Conservation (phyloP, 2,888 invertebrate species). For the Archaeoteleia sp. region DNA sequence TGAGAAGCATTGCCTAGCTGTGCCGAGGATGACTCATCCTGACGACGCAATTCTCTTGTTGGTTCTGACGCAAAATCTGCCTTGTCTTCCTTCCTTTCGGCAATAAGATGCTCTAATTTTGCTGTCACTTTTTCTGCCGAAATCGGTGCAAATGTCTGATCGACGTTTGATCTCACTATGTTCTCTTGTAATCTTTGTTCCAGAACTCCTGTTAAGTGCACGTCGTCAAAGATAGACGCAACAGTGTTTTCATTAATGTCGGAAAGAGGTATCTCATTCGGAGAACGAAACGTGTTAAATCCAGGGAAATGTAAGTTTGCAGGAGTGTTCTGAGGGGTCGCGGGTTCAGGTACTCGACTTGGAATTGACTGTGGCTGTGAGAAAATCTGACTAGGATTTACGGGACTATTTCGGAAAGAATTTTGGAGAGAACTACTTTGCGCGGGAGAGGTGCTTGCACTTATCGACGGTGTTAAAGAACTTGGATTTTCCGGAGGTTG, state of each 20-base stretch:
- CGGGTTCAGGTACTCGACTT: conserved; percentile 60
- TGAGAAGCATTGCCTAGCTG: conserved; percentile 1
- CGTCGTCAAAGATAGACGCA: conserved; percentile 22
- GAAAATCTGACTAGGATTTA: conserved; percentile 35
- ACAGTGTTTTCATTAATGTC: conserved; percentile 23
- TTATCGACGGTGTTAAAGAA: conserved; percentile 28
- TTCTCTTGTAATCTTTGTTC: background rate
- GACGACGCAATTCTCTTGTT: background rate
- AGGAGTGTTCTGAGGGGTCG: conserved; percentile 71
- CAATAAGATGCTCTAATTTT: conserved; percentile 67
- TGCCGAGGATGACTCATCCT: conserved; percentile 4
- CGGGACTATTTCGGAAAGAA: conserved; percentile 61
- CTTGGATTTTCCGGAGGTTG: conserved; percentile 26
- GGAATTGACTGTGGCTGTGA: conserved; percentile 64
- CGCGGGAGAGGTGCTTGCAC: conserved; percentile 49
- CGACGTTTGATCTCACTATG: conserved; percentile 5
- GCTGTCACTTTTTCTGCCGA: conserved; percentile 67
- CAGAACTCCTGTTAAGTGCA: background rate
- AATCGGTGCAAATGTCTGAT: conserved; percentile 61
- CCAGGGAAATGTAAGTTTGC: conserved; percentile 63
- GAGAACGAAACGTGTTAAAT: conserved; percentile 53
- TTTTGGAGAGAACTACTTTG: conserved; percentile 57
- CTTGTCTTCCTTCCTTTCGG: conserved; percentile 60
- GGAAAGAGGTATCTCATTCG: conserved; percentile 25
- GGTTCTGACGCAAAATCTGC: background rate